A percentile compares a stretch with the other conserved stretches of the same genome.
Evolutionary conservation across 2,888 invertebrate genomes (phyloP).

Genomic region (Mechanitis messenoides): DNA sequence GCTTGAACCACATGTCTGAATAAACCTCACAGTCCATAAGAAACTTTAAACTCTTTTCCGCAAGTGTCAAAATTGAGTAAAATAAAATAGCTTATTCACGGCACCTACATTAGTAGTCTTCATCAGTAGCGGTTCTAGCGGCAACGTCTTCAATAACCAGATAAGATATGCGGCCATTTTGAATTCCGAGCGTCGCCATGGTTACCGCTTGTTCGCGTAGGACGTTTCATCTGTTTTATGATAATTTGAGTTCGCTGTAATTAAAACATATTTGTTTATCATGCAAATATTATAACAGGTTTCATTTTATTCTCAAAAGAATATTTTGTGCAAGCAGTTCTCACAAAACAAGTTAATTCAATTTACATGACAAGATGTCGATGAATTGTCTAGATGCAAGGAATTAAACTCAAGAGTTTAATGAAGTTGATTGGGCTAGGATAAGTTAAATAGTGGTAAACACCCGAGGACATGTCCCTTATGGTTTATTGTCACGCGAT

Average conservation of each 20-base stretch:
- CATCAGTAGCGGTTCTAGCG: conserved; percentile 26
- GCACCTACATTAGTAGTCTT: conserved; percentile 11
- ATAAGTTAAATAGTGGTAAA: conserved; percentile 56
- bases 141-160: conserved; percentile 46
- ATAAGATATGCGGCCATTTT: conserved; percentile 59
- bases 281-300: not conserved
- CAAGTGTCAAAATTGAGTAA: conserved; percentile 8
- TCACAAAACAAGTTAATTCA: not conserved
- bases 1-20: not conserved
- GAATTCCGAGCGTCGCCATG: conserved; percentile 57
- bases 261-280: conserved; percentile 1
- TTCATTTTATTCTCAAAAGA: not conserved
- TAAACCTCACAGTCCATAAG: not conserved
- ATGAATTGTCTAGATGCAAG: conserved; percentile 20
- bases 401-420: conserved; percentile 15
- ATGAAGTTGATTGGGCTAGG: conserved; percentile 38
- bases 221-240: conserved; percentile 26
- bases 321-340: not conserved
- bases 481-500: conserved; percentile 65
- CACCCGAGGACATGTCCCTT: conserved; percentile 59
- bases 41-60: not conserved
- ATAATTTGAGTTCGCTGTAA: conserved; percentile 18
- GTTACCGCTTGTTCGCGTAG: conserved; percentile 53
- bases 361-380: not conserved
- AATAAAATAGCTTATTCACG: conserved; percentile 8